A percentile compares a stretch with the other conserved stretches of the same genome.
These are phyloP conservation scores for Siniperca knerii DNA, from an alignment of 2,113 vertebrate species.

Conservation along the genomic window DNA sequence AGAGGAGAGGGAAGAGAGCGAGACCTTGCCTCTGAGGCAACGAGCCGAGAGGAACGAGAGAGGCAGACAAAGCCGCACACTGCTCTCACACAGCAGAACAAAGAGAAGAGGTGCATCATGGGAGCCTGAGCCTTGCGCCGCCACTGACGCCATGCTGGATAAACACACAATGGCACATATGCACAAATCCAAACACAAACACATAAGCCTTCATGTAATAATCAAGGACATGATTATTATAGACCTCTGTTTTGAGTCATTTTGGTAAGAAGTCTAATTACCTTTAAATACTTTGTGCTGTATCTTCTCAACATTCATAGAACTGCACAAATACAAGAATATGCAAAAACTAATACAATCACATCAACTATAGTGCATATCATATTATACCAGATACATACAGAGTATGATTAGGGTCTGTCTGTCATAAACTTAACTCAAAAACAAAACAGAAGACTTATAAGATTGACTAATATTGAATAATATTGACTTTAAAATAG, in stretches of 20 bases:
- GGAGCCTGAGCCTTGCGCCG: conserved; percentile 70
- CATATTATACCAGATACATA: not conserved
- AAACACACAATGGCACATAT: conserved; percentile 44
- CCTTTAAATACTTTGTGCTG: not conserved
- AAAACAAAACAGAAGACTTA: not conserved
- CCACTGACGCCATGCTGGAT: conserved; percentile 64
- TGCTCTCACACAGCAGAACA: conserved; percentile 77
- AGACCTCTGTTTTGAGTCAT: not conserved
- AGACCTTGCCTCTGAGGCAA: conserved; percentile 74
- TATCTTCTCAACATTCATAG: not conserved
- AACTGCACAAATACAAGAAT: not conserved
- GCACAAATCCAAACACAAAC: conserved; percentile 31
- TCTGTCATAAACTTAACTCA: not conserved
- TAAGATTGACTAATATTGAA: no score
- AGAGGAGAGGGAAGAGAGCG: conserved; percentile 55
- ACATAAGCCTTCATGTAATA: not conserved
- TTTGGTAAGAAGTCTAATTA: not conserved
- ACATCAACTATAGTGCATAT: not conserved
- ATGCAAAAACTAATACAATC: not conserved
- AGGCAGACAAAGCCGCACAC: conserved; percentile 77
- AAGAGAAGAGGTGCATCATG: conserved; percentile 81
- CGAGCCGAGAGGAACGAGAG: conserved; percentile 66
- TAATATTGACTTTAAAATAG: not conserved
- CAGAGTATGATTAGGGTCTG: not conserved
- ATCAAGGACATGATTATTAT: not conserved